Evolutionary conservation across 2,888 invertebrate genomes (phyloP).

Genomic region (Nesidiocoris tenuis): DNA sequence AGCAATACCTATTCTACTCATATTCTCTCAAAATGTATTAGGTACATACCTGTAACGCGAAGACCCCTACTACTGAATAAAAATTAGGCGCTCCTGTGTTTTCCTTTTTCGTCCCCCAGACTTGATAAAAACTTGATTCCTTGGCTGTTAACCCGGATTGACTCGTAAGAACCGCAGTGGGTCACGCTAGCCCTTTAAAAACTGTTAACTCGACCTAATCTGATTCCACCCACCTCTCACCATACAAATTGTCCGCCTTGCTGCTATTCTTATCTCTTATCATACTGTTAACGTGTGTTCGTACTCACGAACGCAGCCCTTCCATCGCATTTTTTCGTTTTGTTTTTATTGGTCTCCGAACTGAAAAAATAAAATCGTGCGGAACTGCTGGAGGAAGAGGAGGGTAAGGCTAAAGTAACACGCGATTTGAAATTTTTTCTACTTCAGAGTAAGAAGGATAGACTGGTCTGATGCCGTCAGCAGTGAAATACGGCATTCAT

Average conservation of each 20-base stretch:
- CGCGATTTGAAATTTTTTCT: neutral
- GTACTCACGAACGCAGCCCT: slow-evolving; percentile 3
- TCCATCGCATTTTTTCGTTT: slow-evolving; percentile 13
- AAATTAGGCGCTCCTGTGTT: neutral
- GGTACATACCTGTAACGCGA: neutral
- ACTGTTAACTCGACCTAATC: slow-evolving; percentile 36
- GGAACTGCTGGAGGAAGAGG: neutral
- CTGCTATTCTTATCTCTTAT: slow-evolving; percentile 14
- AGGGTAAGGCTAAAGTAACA: neutral
- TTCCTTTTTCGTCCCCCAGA: neutral
- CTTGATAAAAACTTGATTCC: neutral
- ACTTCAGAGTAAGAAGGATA: neutral
- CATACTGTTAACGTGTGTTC: slow-evolving; percentile 34
- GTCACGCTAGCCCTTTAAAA: slow-evolving; percentile 21
- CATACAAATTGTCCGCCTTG: neutral
- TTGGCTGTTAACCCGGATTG: slow-evolving; percentile 9
- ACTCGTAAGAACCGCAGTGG: slow-evolving; percentile 23
- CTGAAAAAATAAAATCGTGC: neutral
- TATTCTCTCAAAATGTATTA: too few species aligned
- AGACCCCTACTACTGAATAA: neutral
- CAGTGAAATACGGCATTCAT: slow-evolving; percentile 1
- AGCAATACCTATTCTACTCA: too few species aligned
- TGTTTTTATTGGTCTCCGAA: neutral
- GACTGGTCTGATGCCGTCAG: neutral
- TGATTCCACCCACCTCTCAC: neutral